These are phyloP conservation scores for Scalopus aquaticus DNA, from an alignment of 2,113 vertebrate species.

Conservation along the genomic window DNA sequence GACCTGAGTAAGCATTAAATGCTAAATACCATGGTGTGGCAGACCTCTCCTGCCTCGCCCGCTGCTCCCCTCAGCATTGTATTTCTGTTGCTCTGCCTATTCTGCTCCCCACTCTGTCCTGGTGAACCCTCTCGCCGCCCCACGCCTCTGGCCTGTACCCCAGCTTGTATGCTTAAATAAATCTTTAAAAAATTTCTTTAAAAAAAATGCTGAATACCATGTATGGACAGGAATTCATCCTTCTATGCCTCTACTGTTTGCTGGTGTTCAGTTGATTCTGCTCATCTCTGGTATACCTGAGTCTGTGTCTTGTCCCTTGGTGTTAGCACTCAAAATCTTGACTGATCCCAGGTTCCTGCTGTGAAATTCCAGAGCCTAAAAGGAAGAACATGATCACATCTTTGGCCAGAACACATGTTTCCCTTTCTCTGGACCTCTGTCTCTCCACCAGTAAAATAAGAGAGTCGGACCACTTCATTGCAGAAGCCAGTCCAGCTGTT, in stretches of 20 bases:
- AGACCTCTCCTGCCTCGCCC: too few relatives aligned
- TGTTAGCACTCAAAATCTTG: neutral
- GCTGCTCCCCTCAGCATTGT: too few relatives aligned
- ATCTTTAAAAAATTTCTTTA: too few relatives aligned
- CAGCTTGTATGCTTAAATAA: too few relatives aligned
- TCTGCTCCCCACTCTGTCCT: too few relatives aligned
- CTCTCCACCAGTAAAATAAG: neutral
- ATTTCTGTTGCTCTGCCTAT: too few relatives aligned
- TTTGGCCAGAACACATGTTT: neutral
- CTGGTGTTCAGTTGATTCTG: neutral
- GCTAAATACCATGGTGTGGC: neutral
- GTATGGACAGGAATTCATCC: neutral
- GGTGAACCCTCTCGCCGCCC: too few relatives aligned
- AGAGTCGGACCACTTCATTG: neutral
- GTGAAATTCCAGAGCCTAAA: neutral
- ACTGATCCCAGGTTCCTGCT: neutral
- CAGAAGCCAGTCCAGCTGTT: neutral
- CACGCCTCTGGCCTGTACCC: too few relatives aligned
- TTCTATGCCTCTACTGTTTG: neutral
- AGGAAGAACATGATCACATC: neutral
- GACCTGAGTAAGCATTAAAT: neutral
- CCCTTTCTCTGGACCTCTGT: neutral
- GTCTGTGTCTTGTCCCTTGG: neutral
- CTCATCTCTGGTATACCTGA: neutral
- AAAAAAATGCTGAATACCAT: neutral